Evolutionary conservation across 1,140 invertebrate species (phyloP).

Genomic region (Campoletis sonorensis): DNA sequence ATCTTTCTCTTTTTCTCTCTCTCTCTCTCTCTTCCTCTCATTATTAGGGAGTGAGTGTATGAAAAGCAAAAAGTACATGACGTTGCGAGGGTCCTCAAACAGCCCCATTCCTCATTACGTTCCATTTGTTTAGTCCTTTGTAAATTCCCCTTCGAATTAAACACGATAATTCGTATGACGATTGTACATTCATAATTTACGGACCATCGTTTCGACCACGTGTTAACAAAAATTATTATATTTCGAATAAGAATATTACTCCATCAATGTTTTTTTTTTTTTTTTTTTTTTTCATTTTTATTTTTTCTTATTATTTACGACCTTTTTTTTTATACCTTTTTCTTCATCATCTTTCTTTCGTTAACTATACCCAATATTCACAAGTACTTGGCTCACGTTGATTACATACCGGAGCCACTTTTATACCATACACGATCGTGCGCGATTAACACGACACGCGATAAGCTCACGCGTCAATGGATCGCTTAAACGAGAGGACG

Average conservation of each 20-base stretch:
- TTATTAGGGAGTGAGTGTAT: too few relatives aligned
- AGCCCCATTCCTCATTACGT: not conserved
- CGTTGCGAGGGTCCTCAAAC: constrained; percentile 23
- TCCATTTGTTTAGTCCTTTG: not conserved
- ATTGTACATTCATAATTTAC: not conserved
- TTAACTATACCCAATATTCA: constrained; percentile 40
- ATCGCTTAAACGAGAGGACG: constrained; percentile 40
- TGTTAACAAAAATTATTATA: constrained; percentile 32
- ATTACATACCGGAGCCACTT: constrained; percentile 10
- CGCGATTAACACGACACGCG: constrained; percentile 48
- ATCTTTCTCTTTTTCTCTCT: too few relatives aligned
- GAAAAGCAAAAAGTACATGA: constrained; percentile 11
- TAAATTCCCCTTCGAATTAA: constrained; percentile 20
- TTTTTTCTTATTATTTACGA: not conserved
- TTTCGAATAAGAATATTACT: constrained; percentile 37
- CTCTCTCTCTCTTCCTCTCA: too few relatives aligned
- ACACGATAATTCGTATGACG: constrained; percentile 4
- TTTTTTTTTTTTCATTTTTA: not conserved
- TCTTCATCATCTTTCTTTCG: constrained; percentile 44
- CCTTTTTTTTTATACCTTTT: not conserved
- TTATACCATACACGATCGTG: constrained; percentile 40
- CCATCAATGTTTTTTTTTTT: constrained; percentile 25
- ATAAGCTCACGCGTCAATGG: not conserved
- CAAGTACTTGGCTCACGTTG: constrained; percentile 29
- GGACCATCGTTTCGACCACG: not conserved